Conservation (phyloP, 2,888 invertebrate genomes). For the Sinohyriopsis cumingii region DNA sequence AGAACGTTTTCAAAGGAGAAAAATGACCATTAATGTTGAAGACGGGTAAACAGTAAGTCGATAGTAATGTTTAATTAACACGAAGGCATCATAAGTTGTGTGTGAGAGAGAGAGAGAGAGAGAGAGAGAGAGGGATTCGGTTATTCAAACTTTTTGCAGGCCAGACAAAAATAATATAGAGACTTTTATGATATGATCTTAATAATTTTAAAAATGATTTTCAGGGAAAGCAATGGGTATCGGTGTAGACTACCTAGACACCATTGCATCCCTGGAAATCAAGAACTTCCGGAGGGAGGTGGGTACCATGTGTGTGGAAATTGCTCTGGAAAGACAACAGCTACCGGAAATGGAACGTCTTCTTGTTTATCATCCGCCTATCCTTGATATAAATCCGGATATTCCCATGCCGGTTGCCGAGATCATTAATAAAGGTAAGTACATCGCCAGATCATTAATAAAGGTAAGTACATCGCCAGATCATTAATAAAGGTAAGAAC, state of each 20-base stretch:
- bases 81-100: no score
- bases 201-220: background rate
- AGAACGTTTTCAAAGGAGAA: no score
- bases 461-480: conserved; percentile 16
- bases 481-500: conserved; percentile 18
- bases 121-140: no score
- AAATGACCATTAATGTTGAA: no score
- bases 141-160: no score
- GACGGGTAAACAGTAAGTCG: no score
- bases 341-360: conserved; percentile 10
- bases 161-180: no score
- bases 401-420: conserved; percentile 22
- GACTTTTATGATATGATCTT: no score
- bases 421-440: conserved; percentile 19
- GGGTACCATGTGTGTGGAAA: conserved; percentile 8
- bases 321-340: conserved; percentile 9
- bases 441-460: conserved; percentile 8
- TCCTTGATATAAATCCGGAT: conserved; percentile 25
- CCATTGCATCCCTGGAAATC: conserved; percentile 11
- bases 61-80: no score
- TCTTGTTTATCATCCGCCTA: conserved; percentile 20
- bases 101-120: no score
- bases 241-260: conserved; percentile 8
- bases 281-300: conserved; percentile 12
- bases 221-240: no score